These are phyloP conservation scores for Colius striatus DNA, from an alignment of 2,113 vertebrate genomes.

Conservation along the genomic window DNA sequence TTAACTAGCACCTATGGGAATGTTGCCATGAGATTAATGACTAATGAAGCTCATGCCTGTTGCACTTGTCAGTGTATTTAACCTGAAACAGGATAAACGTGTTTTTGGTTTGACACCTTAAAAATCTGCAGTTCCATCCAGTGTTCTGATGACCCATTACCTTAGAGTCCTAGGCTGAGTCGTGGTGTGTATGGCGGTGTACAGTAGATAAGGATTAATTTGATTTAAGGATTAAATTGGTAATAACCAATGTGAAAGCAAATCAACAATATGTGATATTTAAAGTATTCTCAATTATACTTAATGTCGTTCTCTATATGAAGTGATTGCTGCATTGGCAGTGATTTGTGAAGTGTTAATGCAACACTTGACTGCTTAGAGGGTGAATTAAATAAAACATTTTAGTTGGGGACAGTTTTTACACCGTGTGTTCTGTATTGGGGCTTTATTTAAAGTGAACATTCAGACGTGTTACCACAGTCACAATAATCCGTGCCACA, in stretches of 20 bases:
- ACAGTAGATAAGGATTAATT: neutral
- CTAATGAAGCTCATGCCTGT: neutral
- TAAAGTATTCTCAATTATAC: neutral
- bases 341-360: neutral
- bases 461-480: neutral
- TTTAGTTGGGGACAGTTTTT: neutral
- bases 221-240: neutral
- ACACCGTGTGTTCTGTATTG: neutral
- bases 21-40: neutral
- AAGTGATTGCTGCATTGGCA: neutral
- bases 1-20: neutral
- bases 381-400: slow-evolving; percentile 1
- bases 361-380: neutral
- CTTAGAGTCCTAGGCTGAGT: neutral
- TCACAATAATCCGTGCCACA: no score
- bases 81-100: neutral
- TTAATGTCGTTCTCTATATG: neutral
- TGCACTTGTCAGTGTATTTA: neutral
- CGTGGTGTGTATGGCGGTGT: neutral
- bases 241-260: neutral
- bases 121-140: neutral
- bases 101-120: neutral
- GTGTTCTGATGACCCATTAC: neutral
- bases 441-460: neutral
- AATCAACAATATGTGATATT: neutral